Percentiles rank a stretch among this genome's conserved stretches.
phyloP scores from a whole-genome alignment of 2,888 invertebrate species.

The Hybos culiciformis region DNA sequence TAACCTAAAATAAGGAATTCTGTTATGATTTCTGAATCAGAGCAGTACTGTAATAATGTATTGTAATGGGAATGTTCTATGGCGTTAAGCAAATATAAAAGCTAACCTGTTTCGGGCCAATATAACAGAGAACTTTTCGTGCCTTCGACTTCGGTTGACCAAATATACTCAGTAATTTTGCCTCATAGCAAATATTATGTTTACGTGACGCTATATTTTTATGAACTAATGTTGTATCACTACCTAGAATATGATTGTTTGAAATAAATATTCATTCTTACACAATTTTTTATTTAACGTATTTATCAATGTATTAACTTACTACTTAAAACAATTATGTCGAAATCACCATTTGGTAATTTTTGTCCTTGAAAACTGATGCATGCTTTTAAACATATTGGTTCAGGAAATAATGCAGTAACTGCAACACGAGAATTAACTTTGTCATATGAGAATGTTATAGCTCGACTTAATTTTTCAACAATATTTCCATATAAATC shows the following conservation, averaged over 20 bases:
- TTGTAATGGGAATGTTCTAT: neutral
- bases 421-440: constrained; percentile 65
- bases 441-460: constrained; percentile 59
- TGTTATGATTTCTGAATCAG: constrained; percentile 21
- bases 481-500: constrained; percentile 46
- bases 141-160: constrained; percentile 46
- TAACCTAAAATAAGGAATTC: constrained; percentile 40
- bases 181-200: constrained; percentile 77
- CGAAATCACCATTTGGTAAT: constrained; percentile 80
- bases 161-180: constrained; percentile 51
- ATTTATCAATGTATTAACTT: constrained; percentile 34
- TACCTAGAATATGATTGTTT: constrained; percentile 38
- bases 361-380: constrained; percentile 61
- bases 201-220: constrained; percentile 76
- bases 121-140: constrained; percentile 77
- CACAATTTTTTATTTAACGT: neutral
- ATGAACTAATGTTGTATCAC: constrained; percentile 70
- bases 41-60: constrained; percentile 11
- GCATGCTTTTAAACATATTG: constrained; percentile 70
- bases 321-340: constrained; percentile 83
- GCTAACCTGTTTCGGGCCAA: constrained; percentile 72
- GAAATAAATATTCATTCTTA: neutral
- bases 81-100: neutral
- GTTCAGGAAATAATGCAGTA: constrained; percentile 60
- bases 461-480: constrained; percentile 41